Base-by-base conservation (phyloP, 2,113 vertebrate species). In the Centropus unirufus region DNA sequence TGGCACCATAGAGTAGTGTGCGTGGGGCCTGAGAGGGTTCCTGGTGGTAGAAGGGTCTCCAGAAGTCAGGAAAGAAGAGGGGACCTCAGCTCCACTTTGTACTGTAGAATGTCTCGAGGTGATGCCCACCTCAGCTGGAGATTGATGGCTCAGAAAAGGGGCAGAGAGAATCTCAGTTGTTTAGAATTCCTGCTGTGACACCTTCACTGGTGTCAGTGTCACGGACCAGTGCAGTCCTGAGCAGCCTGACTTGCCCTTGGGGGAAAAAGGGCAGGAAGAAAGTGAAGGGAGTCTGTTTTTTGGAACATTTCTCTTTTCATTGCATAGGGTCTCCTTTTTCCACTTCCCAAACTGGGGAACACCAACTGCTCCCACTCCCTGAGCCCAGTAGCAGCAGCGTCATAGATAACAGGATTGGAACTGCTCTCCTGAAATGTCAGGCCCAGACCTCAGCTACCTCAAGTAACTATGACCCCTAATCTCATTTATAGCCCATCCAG, bases 401-500 rank as follows among this genome's bases (percentile, higher is more conserved):
- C 76, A 32, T 40, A 78, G 27, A 46, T 26, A 70, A 82, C 30
- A 51, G 42, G 77, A 81, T 40, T 87, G 86, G 61, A 87, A 61
- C 51, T 27, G 21, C 47, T 83, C 51, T 67, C 47, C 80, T 81
- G 73, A 95, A 94, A 59, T 51, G 23, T 67, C 86, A 93, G 61
- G 32, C 29, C n/a, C 42, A 59, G 76, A 89, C 76, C 69, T 92
- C 52, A 55, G 52, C 61, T 75, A 67, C 61, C 29, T 89, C 89
- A 84, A 89, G 73, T 87, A 92, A 78, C 68, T 44, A 34, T 81
- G 83, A 90, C 34, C 83, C 76, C 23, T 90, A 94, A 95, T 94
- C 76, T 49, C 52, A 63, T 92, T 89, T 93, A 44, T 29, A 83
- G 63, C 61, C 46, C 39, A 23, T 67, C 73, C 80, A 87, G 52